Base-by-base conservation (phyloP, 1,140 invertebrate species). In the Philotrypesis tridentata region DNA sequence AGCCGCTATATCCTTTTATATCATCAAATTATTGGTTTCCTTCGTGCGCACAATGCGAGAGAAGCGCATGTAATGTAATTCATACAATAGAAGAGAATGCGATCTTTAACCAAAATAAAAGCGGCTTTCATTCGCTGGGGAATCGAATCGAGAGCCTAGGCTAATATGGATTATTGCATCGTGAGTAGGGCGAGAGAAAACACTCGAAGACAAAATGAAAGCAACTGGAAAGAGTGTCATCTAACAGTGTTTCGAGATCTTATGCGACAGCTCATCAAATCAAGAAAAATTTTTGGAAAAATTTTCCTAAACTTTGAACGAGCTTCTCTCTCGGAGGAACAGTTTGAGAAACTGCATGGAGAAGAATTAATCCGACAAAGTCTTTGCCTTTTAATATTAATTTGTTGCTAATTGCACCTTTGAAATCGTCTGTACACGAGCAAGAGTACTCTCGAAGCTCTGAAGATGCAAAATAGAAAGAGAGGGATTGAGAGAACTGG, bases 161-260 rank as follows among this genome's bases (percentile, higher is more conserved):
- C 67, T 80, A 80, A 80, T 74, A 68, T 68, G 4, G 27, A 80
- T 21, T 6, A n/a, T n/a, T n/a, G 7, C 27, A 27, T 68, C 12
- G 60, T 9, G 23, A 12, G 37, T 5, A 17, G 67, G n/a, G 17
- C 33, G 37, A 80, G 40, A 70, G 40, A 68, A 68, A 37, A 31
- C 63, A 37, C 2, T 12, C 23, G 48, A 71, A 77, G 31, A 48
- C 31, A 65, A 72, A 77, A 72, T 43, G 55, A 72, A 82, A 82
- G 67, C 65, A 27, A 17, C 40, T 9, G 21, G 43, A 71, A 67
- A 60, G 17, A 21, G 33, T 65, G 84, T 86, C 85, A 67, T 80
- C 70, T 67, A 82, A 81, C 80, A 85, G 84, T 74, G 55, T 82
- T 85, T 85, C 85, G 84, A 78, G 83, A 84, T 87, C 82, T 75